phyloP scores from a whole-genome alignment of 2,888 invertebrate species.

The Hirtodrosophila cameraria region DNA sequence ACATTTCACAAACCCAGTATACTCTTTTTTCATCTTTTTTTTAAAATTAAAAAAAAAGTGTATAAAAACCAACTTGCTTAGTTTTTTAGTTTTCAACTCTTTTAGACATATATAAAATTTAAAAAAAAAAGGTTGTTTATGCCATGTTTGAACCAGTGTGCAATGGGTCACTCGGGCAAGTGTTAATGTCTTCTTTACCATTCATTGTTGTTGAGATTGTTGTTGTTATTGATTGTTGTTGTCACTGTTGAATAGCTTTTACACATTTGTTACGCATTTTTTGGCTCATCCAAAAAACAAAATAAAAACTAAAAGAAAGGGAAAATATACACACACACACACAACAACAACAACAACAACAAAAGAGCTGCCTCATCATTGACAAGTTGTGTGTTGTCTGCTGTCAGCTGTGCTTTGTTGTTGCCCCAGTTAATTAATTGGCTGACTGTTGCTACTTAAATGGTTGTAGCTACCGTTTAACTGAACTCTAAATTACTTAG shows the following conservation, averaged over 20 bases:
- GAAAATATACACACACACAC: too few relatives aligned
- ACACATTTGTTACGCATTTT: constrained; percentile 47
- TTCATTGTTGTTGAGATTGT: neutral
- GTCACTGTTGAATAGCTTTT: neutral
- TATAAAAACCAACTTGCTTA: too few relatives aligned
- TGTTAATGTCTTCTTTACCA: constrained; percentile 26
- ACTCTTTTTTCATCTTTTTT: too few relatives aligned
- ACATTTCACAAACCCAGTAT: too few relatives aligned
- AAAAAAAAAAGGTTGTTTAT: too few relatives aligned
- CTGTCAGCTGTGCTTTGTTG: constrained; percentile 18
- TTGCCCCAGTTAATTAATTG: constrained; percentile 66
- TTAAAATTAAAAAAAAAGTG: too few relatives aligned
- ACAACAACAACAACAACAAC: neutral
- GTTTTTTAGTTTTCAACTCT: too few relatives aligned
- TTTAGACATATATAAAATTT: too few relatives aligned
- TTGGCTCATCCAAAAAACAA: constrained; percentile 17
- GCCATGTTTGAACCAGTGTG: constrained; percentile 21
- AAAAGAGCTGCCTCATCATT: constrained; percentile 29
- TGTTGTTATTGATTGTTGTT: constrained; percentile 19
- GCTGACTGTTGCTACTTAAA: constrained; percentile 5
- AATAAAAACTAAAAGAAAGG: constrained; percentile 5
- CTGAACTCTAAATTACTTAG: constrained; percentile 32
- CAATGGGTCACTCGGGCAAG: constrained; percentile 16
- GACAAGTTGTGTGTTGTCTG: constrained; percentile 33
- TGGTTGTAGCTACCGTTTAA: constrained; percentile 35